These are phyloP conservation scores for Hormiphora californensis DNA, from an alignment of 37 sponge, comb jelly and placozoan species.

Conservation along the genomic window DNA sequence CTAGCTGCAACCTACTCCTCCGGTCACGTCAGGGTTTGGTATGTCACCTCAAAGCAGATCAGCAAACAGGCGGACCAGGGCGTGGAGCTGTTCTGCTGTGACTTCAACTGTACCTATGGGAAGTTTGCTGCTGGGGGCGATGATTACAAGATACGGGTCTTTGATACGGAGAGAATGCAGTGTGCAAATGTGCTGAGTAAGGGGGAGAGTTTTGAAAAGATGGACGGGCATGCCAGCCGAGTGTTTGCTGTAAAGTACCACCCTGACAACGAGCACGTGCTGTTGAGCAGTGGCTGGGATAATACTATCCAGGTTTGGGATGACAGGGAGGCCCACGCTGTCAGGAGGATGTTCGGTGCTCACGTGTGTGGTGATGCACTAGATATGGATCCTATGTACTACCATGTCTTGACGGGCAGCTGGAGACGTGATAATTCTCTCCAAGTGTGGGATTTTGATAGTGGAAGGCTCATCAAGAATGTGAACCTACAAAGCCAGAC, in stretches of 20 bases:
- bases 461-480: constrained; percentile 57
- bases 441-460: constrained; percentile 61
- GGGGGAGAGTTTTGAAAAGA: constrained; percentile 54
- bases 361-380: constrained; percentile 44
- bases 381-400: constrained; percentile 4
- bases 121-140: constrained; percentile 48
- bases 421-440: constrained; percentile 39
- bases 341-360: constrained; percentile 55
- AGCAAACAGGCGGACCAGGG: background rate
- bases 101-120: constrained; percentile 9
- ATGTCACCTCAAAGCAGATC: constrained; percentile 32
- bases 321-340: constrained; percentile 59
- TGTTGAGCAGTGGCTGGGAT: constrained; percentile 77
- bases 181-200: background rate
- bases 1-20: constrained; percentile 37
- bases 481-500: background rate
- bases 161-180: constrained; percentile 9
- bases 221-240: constrained; percentile 75
- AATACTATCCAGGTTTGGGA: constrained; percentile 74
- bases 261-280: constrained; percentile 60
- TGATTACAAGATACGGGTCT: constrained; percentile 45
- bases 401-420: background rate
- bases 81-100: constrained; percentile 49
- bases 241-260: constrained; percentile 73
- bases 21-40: constrained; percentile 47